Evolutionary conservation across 2,797 vertebrate genomes (phyloP).

Genomic region (Labeo calbasu): DNA sequence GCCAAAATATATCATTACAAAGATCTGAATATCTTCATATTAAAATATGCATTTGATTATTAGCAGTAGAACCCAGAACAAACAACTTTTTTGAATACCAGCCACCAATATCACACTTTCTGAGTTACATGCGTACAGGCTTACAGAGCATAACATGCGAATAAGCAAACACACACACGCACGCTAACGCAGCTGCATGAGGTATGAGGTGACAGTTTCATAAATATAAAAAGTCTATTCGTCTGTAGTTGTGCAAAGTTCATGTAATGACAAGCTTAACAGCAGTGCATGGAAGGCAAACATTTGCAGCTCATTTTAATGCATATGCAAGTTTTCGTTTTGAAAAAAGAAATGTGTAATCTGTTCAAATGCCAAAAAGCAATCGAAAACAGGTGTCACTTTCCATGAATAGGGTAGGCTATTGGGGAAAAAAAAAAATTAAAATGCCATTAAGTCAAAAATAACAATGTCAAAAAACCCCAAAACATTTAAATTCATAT

Average conservation of each 20-base stretch:
- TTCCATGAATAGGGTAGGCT: background rate
- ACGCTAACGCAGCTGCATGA: constrained; percentile 26
- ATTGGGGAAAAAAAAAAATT: background rate
- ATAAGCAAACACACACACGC: constrained; percentile 51
- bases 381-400: background rate
- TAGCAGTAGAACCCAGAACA: background rate
- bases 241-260: constrained; percentile 11
- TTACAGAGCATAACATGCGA: constrained; percentile 53
- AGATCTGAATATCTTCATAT: constrained; percentile 43
- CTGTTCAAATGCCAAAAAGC: background rate
- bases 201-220: background rate
- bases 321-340: background rate
- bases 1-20: constrained; percentile 46
- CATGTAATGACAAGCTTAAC: background rate
- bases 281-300: background rate
- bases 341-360: background rate
- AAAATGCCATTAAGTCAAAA: no score
- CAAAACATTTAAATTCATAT: no score
- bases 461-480: no score
- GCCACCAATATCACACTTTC: constrained; percentile 46
- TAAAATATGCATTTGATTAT: constrained; percentile 37
- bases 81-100: constrained; percentile 26
- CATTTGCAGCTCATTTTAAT: background rate
- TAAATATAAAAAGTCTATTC: constrained; percentile 3
- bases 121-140: constrained; percentile 19